These are phyloP conservation scores for Felis catus DNA, from an alignment of 2,113 vertebrate species.

Conservation along the genomic window DNA sequence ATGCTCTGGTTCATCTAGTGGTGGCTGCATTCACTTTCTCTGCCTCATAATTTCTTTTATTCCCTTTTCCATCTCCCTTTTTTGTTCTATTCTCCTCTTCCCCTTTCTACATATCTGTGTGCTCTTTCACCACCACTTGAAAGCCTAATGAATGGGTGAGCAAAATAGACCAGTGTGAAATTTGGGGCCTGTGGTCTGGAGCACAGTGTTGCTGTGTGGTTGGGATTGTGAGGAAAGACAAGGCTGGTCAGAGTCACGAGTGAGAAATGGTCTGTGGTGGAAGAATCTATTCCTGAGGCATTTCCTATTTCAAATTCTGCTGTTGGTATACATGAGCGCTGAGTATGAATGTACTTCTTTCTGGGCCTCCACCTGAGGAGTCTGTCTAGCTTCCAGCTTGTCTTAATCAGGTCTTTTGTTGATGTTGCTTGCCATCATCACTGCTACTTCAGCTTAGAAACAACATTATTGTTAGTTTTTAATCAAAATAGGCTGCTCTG, in stretches of 20 bases:
- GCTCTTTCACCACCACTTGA: not conserved
- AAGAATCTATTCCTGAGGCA: not conserved
- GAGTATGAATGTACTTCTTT: not conserved
- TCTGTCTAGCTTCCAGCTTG: not conserved
- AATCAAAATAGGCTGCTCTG: conserved; percentile 14
- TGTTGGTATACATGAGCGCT: not conserved
- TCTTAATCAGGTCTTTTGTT: not conserved
- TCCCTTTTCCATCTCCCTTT: not conserved
- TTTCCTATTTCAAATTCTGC: conserved; percentile 4
- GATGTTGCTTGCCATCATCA: not conserved
- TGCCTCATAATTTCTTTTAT: not conserved
- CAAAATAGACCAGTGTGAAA: not conserved
- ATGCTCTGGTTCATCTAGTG: not conserved
- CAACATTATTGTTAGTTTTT: not conserved
- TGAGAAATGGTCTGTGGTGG: not conserved
- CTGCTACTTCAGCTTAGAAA: not conserved
- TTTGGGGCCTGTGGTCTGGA: not conserved
- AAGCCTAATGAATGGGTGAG: not conserved
- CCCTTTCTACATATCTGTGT: not conserved
- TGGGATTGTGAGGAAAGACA: not conserved
- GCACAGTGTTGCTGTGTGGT: not conserved
- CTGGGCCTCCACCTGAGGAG: not conserved
- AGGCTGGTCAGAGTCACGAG: not conserved
- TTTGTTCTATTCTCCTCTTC: not conserved
- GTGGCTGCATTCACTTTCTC: not conserved